phyloP scores from a whole-genome alignment of 2,888 invertebrate species.

The Euproctis similis region DNA sequence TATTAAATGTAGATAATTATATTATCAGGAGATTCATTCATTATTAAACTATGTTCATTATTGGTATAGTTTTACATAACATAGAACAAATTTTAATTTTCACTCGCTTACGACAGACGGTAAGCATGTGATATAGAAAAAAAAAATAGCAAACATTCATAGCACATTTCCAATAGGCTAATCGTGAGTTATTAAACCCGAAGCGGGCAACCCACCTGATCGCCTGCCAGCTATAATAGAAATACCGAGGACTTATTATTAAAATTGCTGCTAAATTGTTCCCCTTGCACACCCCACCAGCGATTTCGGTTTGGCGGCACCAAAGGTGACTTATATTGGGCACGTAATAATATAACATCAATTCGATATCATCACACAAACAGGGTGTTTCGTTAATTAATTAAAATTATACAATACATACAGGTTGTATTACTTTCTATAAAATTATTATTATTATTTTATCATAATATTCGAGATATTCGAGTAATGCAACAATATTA shows the following conservation, averaged over 20 bases:
- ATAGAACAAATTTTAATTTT: slow-evolving; percentile 55
- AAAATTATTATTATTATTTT: too few species aligned
- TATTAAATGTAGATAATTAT: too few species aligned
- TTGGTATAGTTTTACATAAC: too few species aligned
- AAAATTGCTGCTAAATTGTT: slow-evolving; percentile 76
- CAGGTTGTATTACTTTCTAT: slow-evolving; percentile 5
- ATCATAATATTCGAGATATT: background rate
- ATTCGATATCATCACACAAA: slow-evolving; percentile 25
- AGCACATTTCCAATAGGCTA: slow-evolving; percentile 75
- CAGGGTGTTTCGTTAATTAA: slow-evolving; percentile 14
- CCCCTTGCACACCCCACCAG: slow-evolving; percentile 67
- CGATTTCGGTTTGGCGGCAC: slow-evolving; percentile 57
- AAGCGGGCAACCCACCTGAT: slow-evolving; percentile 67
- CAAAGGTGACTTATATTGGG: slow-evolving; percentile 43
- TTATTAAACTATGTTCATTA: too few species aligned
- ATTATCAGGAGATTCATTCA: too few species aligned
- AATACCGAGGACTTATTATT: slow-evolving; percentile 76
- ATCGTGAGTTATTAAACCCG: slow-evolving; percentile 74
- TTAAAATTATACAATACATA: slow-evolving; percentile 19
- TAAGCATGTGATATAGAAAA: slow-evolving; percentile 65
- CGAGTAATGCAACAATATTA: slow-evolving; percentile 14
- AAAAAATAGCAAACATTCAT: slow-evolving; percentile 75
- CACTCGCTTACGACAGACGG: slow-evolving; percentile 43
- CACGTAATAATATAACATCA: slow-evolving; percentile 43
- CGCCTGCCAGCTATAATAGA: slow-evolving; percentile 72